Percentiles rank a stretch among this genome's conserved stretches.
phyloP scores from a whole-genome alignment of 2,113 vertebrate genomes.

The Tringa solitaria region DNA sequence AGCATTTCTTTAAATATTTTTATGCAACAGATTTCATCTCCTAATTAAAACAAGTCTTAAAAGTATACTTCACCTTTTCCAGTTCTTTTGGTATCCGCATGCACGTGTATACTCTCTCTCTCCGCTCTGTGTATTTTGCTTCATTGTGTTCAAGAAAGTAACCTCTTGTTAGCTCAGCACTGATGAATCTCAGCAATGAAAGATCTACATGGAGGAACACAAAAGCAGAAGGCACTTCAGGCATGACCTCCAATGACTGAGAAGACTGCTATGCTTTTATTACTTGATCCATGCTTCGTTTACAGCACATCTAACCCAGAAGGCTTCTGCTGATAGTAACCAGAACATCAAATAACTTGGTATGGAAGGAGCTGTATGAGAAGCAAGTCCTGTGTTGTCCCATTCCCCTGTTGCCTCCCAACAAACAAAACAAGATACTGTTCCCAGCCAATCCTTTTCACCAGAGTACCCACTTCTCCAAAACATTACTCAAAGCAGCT shows the following conservation, averaged over 20 bases:
- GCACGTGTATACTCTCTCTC: conserved; percentile 95
- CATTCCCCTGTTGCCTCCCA: not conserved
- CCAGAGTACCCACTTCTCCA: not conserved
- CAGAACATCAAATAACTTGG: not conserved
- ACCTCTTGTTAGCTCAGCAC: conserved; percentile 91
- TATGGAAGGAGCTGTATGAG: not conserved
- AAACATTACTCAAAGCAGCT: not conserved
- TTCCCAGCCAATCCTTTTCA: not conserved
- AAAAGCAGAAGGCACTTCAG: conserved; percentile 15
- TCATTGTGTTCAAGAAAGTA: conserved; percentile 99
- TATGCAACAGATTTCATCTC: not conserved
- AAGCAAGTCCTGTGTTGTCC: not conserved
- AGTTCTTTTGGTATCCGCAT: conserved; percentile 96
- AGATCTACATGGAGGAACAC: conserved; percentile 80
- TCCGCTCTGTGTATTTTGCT: conserved; percentile 93
- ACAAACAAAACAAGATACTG: not conserved
- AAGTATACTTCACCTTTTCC: conserved; percentile 85
- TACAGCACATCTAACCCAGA: not conserved
- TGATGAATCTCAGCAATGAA: conserved; percentile 90
- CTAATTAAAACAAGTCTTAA: not conserved
- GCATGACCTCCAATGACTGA: not conserved
- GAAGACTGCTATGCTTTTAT: not conserved
- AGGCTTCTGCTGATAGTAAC: not conserved
- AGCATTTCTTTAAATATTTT: not conserved
- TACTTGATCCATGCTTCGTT: not conserved